Percentiles rank a stretch among this genome's conserved stretches.
Conservation (phyloP, 2,888 invertebrate genomes). For the Sphaeridia pumilis region DNA sequence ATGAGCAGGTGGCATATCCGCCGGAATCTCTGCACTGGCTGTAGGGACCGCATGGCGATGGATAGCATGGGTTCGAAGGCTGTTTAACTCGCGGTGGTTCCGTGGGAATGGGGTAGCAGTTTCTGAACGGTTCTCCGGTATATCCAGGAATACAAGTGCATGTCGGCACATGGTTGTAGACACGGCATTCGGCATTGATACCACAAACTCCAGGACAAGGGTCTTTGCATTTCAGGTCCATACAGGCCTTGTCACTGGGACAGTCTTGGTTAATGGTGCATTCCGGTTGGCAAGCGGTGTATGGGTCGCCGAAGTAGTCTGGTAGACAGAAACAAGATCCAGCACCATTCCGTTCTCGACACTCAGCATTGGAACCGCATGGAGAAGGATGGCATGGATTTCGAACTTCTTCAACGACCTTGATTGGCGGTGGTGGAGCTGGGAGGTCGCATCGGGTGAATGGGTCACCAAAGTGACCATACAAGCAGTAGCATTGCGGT, state of each 20-base stretch:
- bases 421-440: slow-evolving; percentile 38
- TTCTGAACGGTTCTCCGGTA: slow-evolving; percentile 64
- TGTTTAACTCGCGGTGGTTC: slow-evolving; percentile 34
- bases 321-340: slow-evolving; percentile 63
- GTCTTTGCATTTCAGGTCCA: slow-evolving; percentile 58
- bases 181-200: slow-evolving; percentile 54
- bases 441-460: slow-evolving; percentile 48
- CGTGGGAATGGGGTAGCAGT: slow-evolving; percentile 30
- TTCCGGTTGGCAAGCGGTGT: slow-evolving; percentile 65
- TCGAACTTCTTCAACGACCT: slow-evolving; percentile 37
- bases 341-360: slow-evolving; percentile 53
- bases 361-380: slow-evolving; percentile 52
- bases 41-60: slow-evolving; percentile 48
- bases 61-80: slow-evolving; percentile 34
- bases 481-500: slow-evolving; percentile 37
- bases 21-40: slow-evolving; percentile 30
- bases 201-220: slow-evolving; percentile 47
- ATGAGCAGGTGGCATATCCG: slow-evolving; percentile 63
- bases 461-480: slow-evolving; percentile 68
- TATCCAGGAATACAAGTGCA: slow-evolving; percentile 61
- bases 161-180: slow-evolving; percentile 63
- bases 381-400: slow-evolving; percentile 40
- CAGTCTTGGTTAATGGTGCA: slow-evolving; percentile 74
- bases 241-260: slow-evolving; percentile 66
- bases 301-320: slow-evolving; percentile 74